phyloP scores from a whole-genome alignment of 2,888 invertebrate genomes.

The Strigamia transsilvanica region DNA sequence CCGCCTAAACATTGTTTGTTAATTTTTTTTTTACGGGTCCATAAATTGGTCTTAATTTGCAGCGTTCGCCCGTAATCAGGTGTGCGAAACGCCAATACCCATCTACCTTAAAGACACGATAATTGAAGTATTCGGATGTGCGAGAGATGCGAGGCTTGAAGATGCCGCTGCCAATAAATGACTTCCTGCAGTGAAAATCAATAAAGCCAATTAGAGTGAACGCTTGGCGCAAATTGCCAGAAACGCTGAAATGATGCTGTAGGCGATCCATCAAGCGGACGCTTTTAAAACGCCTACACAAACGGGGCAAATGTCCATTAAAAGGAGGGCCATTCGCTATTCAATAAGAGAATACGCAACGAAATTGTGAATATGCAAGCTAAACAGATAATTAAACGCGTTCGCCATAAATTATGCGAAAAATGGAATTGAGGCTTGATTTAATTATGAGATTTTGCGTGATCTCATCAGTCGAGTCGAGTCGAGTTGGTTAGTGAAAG shows the following conservation, averaged over 20 bases:
- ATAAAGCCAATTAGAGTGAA: slow-evolving; percentile 49
- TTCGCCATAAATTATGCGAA: not conserved
- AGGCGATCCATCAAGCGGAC: slow-evolving; percentile 45
- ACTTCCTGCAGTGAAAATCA: slow-evolving; percentile 35
- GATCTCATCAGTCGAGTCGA: not conserved
- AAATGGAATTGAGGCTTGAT: not conserved
- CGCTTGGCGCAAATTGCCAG: slow-evolving; percentile 42
- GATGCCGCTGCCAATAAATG: slow-evolving; percentile 48
- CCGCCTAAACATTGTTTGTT: too few species aligned
- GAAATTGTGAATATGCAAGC: not conserved
- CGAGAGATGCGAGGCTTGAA: slow-evolving; percentile 12
- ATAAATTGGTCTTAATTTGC: not conserved
- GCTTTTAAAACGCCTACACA: slow-evolving; percentile 40
- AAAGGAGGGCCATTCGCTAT: slow-evolving; percentile 22
- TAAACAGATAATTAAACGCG: too few species aligned
- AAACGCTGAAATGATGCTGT: slow-evolving; percentile 24
- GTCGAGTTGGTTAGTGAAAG: slow-evolving; percentile 6
- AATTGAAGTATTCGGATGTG: slow-evolving; percentile 39
- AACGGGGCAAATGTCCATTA: slow-evolving; percentile 39
- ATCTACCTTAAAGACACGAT: slow-evolving; percentile 9
- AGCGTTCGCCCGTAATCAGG: slow-evolving; percentile 24
- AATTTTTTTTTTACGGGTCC: too few species aligned
- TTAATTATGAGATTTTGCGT: slow-evolving; percentile 19
- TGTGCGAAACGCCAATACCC: slow-evolving; percentile 15
- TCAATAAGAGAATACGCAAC: slow-evolving; percentile 27